These are phyloP conservation scores for Caprella mutica DNA, from an alignment of 2,888 invertebrate genomes.

Conservation along the genomic window DNA sequence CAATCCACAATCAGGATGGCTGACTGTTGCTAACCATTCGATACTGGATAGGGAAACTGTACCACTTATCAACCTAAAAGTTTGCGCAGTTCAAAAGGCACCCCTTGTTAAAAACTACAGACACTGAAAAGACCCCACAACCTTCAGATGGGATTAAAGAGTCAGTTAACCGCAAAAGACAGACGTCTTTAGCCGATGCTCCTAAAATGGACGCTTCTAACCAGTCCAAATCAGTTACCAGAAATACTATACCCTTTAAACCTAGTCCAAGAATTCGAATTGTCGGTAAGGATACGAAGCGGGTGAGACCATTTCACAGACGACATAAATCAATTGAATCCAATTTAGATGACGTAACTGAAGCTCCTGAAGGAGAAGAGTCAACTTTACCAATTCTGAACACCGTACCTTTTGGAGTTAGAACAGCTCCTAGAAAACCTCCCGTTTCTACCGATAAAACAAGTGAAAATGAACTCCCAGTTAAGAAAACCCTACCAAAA, in stretches of 20 bases:
- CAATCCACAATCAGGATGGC: constrained; percentile 52
- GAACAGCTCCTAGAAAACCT: constrained; percentile 1
- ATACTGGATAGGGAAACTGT: constrained; percentile 68
- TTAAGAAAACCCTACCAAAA: background rate
- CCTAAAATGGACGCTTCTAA: too few relatives aligned
- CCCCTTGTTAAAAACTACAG: constrained; percentile 50
- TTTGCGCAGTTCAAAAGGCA: constrained; percentile 64
- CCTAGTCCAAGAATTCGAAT: too few relatives aligned
- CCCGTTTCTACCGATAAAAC: background rate
- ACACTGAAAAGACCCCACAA: background rate
- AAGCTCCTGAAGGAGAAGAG: too few relatives aligned
- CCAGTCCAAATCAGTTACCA: too few relatives aligned
- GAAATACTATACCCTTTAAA: too few relatives aligned
- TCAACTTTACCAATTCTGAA: background rate
- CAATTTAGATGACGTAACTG: too few relatives aligned
- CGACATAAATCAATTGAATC: too few relatives aligned
- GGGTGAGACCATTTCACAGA: too few relatives aligned
- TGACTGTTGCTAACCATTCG: constrained; percentile 63
- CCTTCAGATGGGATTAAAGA: background rate
- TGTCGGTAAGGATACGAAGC: too few relatives aligned
- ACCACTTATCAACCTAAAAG: constrained; percentile 58
- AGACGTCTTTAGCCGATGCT: too few relatives aligned
- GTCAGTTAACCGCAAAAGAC: background rate
- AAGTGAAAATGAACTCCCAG: background rate
- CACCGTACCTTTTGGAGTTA: constrained; percentile 2